phyloP scores from a whole-genome alignment of 2,888 invertebrate genomes.

The Orthosia incerta region DNA sequence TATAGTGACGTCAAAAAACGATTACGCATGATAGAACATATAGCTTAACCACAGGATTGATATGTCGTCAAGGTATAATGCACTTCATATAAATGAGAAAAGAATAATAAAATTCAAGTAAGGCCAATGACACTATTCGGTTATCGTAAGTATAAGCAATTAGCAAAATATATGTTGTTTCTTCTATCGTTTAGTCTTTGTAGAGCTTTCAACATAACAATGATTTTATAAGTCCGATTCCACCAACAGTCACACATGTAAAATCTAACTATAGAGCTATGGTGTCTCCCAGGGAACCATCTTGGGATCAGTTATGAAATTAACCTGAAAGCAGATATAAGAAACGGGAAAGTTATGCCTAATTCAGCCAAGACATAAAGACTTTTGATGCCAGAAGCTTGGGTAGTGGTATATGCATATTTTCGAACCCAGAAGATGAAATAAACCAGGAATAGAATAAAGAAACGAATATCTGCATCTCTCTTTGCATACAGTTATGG shows the following conservation, averaged over 20 bases:
- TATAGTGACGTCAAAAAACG: constrained; percentile 25
- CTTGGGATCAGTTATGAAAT: constrained; percentile 8
- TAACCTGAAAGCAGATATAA: not conserved
- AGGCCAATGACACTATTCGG: constrained; percentile 22
- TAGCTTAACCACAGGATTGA: constrained; percentile 34
- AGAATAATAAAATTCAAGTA: constrained; percentile 5
- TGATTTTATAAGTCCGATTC: not conserved
- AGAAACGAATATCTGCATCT: not conserved
- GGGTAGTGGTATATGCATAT: not conserved
- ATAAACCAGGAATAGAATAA: not conserved
- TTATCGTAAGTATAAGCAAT: not conserved
- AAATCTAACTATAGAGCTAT: not conserved
- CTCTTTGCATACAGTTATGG: not conserved
- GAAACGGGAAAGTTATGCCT: not conserved
- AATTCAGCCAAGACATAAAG: not conserved
- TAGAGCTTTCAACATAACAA: not conserved
- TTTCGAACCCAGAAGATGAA: not conserved
- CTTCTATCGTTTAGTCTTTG: not conserved
- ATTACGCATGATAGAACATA: constrained; percentile 17
- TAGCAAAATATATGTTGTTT: not conserved
- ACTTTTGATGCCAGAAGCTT: not conserved
- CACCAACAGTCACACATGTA: no score
- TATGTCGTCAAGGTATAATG: constrained; percentile 32
- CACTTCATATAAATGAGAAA: constrained; percentile 3
- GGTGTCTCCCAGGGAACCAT: constrained; percentile 43